These are phyloP conservation scores for Sthenelais limicola DNA, from an alignment of 2,888 invertebrate genomes.

Conservation along the genomic window DNA sequence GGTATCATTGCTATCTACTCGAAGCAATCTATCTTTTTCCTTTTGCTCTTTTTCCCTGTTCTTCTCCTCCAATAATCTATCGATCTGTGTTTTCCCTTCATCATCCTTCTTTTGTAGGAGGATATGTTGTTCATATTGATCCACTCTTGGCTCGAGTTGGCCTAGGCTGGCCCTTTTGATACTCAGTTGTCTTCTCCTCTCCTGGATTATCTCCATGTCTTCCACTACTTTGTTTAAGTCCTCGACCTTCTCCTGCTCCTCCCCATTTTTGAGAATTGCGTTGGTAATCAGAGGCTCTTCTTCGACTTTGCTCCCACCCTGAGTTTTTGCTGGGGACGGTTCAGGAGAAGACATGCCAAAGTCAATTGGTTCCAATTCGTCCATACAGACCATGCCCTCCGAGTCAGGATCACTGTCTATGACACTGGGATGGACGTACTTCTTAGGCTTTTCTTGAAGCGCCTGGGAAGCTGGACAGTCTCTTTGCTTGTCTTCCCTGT, in stretches of 20 bases:
- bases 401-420: constrained; percentile 33
- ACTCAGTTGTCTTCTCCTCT: constrained; percentile 16
- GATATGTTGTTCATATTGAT: constrained; percentile 50
- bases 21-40: not conserved
- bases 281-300: too few species aligned
- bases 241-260: not conserved
- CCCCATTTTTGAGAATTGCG: too few species aligned
- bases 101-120: constrained; percentile 47
- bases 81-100: constrained; percentile 47
- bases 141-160: constrained; percentile 44
- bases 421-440: constrained; percentile 19
- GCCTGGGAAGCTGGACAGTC: too few species aligned
- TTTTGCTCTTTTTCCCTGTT: constrained; percentile 18
- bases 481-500: not conserved
- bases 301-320: too few species aligned
- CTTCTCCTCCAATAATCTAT: constrained; percentile 49
- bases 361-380: constrained; percentile 30
- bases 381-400: constrained; percentile 30
- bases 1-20: constrained; percentile 3
- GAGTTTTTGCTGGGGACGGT: constrained; percentile 6
- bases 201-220: not conserved
- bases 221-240: too few species aligned
- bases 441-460: constrained; percentile 22
- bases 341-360: constrained; percentile 21
- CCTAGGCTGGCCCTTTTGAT: constrained; percentile 25